These are phyloP conservation scores for Colletes latitarsis DNA, from an alignment of 1,140 invertebrate species.

Conservation along the genomic window DNA sequence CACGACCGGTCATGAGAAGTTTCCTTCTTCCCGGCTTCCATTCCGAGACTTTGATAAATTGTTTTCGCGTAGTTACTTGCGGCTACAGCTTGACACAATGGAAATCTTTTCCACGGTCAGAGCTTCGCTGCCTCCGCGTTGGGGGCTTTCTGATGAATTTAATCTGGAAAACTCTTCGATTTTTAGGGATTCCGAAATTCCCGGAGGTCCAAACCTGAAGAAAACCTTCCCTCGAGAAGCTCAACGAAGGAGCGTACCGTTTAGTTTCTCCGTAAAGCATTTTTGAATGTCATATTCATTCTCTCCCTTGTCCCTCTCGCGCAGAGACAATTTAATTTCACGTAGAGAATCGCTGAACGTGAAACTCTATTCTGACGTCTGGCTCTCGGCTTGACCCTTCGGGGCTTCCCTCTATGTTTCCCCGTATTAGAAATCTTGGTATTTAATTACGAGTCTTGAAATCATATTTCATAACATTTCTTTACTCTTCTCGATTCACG, in stretches of 20 bases:
- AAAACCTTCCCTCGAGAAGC: not conserved
- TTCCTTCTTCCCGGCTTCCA: slow-evolving; percentile 41
- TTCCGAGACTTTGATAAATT: slow-evolving; percentile 48
- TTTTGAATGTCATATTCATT: not conserved
- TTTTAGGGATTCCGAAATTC: not conserved
- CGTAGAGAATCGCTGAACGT: not conserved
- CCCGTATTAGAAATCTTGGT: no score
- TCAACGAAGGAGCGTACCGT: not conserved
- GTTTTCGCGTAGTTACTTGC: slow-evolving; percentile 26
- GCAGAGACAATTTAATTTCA: not conserved
- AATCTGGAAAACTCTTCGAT: not conserved
- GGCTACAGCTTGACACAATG: not conserved
- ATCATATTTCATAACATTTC: no score
- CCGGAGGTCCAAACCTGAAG: no score
- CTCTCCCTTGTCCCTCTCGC: not conserved
- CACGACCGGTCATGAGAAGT: slow-evolving; percentile 44
- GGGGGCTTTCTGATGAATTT: not conserved
- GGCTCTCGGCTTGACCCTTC: not conserved
- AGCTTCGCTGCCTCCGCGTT: not conserved
- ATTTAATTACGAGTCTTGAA: not conserved
- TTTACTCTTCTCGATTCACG: no score
- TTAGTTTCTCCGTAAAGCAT: no score
- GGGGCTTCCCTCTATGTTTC: not conserved
- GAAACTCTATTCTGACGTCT: not conserved
- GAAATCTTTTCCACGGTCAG: slow-evolving; percentile 29